Conservation (phyloP, 2,113 vertebrate species). For the Blennius ocellaris region DNA sequence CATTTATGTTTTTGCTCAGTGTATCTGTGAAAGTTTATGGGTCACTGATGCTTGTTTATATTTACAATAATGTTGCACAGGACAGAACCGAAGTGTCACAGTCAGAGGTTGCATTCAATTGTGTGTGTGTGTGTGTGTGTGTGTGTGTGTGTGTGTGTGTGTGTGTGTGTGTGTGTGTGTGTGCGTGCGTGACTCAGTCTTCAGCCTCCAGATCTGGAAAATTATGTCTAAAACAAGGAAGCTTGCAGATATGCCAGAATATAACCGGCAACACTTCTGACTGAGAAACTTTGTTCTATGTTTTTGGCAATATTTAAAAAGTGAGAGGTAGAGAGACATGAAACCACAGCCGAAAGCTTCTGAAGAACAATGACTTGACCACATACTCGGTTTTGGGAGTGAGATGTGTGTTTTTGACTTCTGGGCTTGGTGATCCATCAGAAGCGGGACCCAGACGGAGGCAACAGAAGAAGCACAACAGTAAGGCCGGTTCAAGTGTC, state of each 20-base stretch:
- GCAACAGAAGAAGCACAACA: conserved; percentile 39
- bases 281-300: not conserved
- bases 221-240: not conserved
- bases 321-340: conserved; percentile 77
- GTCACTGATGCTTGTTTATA: conserved; percentile 2
- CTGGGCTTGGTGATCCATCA: conserved; percentile 69
- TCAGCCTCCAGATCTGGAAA: conserved; percentile 45
- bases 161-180: no score
- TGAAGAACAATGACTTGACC: conserved; percentile 18
- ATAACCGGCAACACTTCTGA: conserved; percentile 35
- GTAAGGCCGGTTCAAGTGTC: conserved; percentile 74
- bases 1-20: no score
- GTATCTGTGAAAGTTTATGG: not conserved
- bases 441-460: conserved; percentile 39
- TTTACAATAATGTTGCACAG: conserved; percentile 16
- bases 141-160: no score
- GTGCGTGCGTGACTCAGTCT: conserved; percentile 46
- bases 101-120: conserved; percentile 5
- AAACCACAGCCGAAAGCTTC: conserved; percentile 32
- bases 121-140: not conserved
- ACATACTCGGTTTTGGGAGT: conserved; percentile 57
- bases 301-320: conserved; percentile 55
- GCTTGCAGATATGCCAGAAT: conserved; percentile 16
- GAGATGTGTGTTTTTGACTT: conserved; percentile 69
- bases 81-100: conserved; percentile 8